Conservation (phyloP, 2,888 invertebrate species). For the Euplagia quadripunctaria region DNA sequence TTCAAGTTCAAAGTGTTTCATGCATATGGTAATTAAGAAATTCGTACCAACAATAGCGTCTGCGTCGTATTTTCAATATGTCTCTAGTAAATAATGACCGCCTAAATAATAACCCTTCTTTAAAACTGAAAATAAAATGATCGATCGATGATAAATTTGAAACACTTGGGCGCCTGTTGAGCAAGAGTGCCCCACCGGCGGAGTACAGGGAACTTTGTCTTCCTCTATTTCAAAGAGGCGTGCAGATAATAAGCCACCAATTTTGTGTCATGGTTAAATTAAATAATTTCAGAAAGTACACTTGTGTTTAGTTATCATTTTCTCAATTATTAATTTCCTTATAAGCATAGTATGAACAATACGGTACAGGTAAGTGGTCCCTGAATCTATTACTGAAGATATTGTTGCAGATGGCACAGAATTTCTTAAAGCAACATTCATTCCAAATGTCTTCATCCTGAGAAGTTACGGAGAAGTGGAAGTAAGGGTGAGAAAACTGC, state of each 20-base stretch:
- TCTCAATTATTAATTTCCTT: no score
- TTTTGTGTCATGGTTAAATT: neutral
- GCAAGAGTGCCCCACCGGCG: neutral
- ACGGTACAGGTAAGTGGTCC: no score
- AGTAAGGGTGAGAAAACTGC: constrained; percentile 52
- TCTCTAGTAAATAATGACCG: neutral
- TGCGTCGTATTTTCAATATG: neutral
- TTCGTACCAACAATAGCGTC: neutral
- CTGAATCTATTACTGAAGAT: no score
- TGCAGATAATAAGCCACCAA: neutral
- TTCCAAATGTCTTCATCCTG: constrained; percentile 62
- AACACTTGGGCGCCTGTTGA: neutral
- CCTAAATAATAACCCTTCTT: no score
- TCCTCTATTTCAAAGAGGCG: neutral
- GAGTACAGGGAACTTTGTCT: neutral
- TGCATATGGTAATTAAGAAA: neutral
- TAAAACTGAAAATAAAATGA: no score
- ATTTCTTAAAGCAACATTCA: constrained; percentile 60
- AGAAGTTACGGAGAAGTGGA: constrained; percentile 54
- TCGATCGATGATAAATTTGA: no score
- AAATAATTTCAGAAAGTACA: no score
- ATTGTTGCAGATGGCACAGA: constrained; percentile 62
- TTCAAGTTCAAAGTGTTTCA: neutral
- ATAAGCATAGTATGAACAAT: no score
- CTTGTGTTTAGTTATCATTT: no score